phyloP scores from a whole-genome alignment of 2,113 vertebrate species.

The Irena cyanogastra region DNA sequence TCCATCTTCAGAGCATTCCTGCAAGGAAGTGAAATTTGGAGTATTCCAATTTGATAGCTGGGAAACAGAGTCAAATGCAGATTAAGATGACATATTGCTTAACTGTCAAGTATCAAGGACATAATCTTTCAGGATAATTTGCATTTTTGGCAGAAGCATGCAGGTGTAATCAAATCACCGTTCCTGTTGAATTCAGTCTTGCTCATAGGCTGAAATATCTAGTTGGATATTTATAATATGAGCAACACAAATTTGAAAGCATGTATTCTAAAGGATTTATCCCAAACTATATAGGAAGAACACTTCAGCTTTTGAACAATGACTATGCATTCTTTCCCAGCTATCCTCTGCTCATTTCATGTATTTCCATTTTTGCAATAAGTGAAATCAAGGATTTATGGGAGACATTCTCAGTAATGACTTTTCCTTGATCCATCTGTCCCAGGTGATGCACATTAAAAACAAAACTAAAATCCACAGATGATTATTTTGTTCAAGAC shows the following conservation, averaged over 20 bases:
- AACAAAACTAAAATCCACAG: neutral
- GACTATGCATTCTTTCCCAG: neutral
- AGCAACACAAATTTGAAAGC: neutral
- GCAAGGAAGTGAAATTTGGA: neutral
- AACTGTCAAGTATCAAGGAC: neutral
- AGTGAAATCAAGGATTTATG: neutral
- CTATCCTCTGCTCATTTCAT: neutral
- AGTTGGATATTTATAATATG: neutral
- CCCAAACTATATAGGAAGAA: neutral
- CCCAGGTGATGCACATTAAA: neutral
- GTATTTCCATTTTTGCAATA: neutral
- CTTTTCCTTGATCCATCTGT: neutral
- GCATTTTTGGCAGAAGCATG: neutral
- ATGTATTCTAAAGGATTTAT: neutral
- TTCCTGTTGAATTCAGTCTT: neutral
- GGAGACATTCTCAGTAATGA: neutral
- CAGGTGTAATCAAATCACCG: neutral
- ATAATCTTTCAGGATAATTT: neutral
- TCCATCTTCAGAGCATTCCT: neutral
- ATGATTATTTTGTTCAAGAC: neutral
- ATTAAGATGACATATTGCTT: neutral
- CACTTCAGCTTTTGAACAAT: neutral
- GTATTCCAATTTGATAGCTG: neutral
- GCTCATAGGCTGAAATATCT: neutral
- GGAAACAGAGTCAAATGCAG: neutral